Conservation (phyloP, 1,140 invertebrate genomes). For the Nylanderia fulva region DNA sequence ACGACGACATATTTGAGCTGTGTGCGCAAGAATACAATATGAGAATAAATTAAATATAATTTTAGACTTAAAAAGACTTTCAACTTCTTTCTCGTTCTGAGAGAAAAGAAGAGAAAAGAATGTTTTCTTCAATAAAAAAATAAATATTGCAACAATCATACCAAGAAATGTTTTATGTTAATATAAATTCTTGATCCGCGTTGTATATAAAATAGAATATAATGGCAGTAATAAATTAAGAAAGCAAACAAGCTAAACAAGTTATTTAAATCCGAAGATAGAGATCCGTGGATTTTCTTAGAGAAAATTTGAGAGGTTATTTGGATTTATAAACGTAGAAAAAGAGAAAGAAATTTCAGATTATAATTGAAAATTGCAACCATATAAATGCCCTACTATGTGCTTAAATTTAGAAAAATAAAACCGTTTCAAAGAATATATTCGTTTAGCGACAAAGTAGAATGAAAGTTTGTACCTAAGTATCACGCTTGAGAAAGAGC, state of each 20-base stretch:
- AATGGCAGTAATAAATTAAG: not conserved
- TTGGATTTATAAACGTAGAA: not conserved
- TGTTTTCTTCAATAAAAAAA: not conserved
- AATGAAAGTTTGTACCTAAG: constrained; percentile 29
- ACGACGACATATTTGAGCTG: not conserved
- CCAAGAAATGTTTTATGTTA: not conserved
- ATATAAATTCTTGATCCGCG: not conserved
- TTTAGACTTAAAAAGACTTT: not conserved
- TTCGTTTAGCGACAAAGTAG: constrained; percentile 7
- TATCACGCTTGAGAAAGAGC: constrained; percentile 18
- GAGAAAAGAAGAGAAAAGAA: too few species aligned
- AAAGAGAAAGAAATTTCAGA: not conserved
- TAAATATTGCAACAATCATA: not conserved
- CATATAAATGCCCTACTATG: not conserved
- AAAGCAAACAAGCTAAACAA: too few species aligned
- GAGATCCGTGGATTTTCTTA: not conserved
- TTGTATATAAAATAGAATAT: not conserved
- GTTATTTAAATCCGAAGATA: not conserved
- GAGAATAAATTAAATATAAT: not conserved
- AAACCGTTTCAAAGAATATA: not conserved
- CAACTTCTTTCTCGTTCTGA: not conserved
- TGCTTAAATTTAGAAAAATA: not conserved
- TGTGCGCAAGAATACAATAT: not conserved
- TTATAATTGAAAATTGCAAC: not conserved
- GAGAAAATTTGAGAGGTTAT: not conserved